phyloP scores from a whole-genome alignment of 2,888 invertebrate species.

The Nomada lathburiana region DNA sequence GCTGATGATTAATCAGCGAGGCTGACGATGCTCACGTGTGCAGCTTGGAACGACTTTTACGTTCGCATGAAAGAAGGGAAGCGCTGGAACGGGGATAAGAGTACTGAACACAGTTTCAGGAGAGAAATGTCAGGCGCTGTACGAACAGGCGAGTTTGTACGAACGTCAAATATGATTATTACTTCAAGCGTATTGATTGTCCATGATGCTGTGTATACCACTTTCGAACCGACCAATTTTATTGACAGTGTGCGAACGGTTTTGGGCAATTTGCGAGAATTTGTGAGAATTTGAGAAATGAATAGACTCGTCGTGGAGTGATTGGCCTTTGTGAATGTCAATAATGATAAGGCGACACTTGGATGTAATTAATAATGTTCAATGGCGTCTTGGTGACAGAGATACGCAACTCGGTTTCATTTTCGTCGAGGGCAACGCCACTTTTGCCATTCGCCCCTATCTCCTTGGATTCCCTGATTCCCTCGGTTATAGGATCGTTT shows the following conservation, averaged over 20 bases:
- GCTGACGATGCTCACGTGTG: not conserved
- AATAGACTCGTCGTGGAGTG: not conserved
- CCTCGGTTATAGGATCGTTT: conserved; percentile 52
- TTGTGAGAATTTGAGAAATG: not conserved
- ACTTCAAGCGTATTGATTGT: too few species aligned
- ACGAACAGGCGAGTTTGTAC: too few species aligned
- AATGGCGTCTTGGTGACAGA: not conserved
- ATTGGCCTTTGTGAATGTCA: not conserved
- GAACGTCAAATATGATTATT: too few species aligned
- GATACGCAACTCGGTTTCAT: conserved; percentile 25
- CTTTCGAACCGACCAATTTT: too few species aligned
- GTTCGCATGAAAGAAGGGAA: too few species aligned
- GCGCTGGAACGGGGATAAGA: too few species aligned
- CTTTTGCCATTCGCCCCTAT: conserved; percentile 35
- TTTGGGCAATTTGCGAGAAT: not conserved
- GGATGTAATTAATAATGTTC: conserved; percentile 36
- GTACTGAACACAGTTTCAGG: too few species aligned
- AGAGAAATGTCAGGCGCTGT: too few species aligned
- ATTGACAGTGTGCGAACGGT: too few species aligned
- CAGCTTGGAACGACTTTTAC: too few species aligned
- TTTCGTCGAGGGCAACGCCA: conserved; percentile 7
- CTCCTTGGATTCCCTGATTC: conserved; percentile 42
- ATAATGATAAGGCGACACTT: not conserved
- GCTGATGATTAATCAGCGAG: not conserved
- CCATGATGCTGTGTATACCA: too few species aligned